phyloP scores from a whole-genome alignment of 2,113 vertebrate genomes.

The Rhabdornis inornatus region DNA sequence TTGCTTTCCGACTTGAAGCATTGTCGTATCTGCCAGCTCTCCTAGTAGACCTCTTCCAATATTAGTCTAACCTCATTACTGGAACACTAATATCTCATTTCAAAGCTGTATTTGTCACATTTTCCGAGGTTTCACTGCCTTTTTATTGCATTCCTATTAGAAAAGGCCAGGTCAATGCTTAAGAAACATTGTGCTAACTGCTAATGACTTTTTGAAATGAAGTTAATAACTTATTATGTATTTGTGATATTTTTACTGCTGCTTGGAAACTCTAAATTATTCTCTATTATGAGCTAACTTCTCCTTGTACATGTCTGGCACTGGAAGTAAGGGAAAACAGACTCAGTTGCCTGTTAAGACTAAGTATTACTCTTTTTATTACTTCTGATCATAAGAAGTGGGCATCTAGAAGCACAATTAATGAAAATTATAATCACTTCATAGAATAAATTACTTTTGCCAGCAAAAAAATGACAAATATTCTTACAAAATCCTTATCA shows the following conservation, averaged over 20 bases:
- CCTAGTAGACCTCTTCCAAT: neutral
- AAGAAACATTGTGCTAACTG: neutral
- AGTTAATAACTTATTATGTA: neutral
- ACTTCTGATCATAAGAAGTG: neutral
- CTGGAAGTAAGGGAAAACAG: neutral
- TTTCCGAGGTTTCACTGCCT: neutral
- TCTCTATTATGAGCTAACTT: neutral
- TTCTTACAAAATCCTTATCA: neutral
- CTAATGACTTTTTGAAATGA: slow-evolving; percentile 4
- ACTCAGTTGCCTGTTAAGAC: neutral
- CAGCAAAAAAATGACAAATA: neutral
- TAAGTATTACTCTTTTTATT: neutral
- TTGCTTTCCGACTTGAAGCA: neutral
- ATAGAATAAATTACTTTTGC: slow-evolving; percentile 31
- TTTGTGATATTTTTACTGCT: neutral
- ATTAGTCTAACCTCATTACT: slow-evolving; percentile 23
- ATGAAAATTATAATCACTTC: slow-evolving; percentile 21
- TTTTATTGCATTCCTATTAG: neutral
- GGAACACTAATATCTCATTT: neutral
- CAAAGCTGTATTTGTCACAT: neutral
- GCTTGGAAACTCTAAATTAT: neutral
- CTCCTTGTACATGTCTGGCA: neutral
- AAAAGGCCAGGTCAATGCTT: neutral
- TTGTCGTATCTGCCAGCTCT: neutral
- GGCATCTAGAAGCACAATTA: neutral